Evolutionary conservation across 2,113 vertebrate species (phyloP), one percentile per base, ranked within the genome.

Genomic region (Colius striatus): DNA sequence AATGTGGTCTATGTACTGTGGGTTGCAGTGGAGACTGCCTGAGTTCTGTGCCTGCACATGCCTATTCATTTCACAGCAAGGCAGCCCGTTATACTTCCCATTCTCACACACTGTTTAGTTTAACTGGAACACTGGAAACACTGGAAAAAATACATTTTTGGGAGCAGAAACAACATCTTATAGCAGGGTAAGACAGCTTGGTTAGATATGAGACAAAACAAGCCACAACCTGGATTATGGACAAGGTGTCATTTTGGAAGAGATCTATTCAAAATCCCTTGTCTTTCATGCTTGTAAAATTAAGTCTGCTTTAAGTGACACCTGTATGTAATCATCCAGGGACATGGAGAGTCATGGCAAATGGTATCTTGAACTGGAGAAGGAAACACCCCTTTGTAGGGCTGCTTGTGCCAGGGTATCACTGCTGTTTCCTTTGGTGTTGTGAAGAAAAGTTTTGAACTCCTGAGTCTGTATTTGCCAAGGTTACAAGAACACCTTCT

Each of bases 21-120:
- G 54, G 41, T 16, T 45, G 70, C 13, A 5, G 1, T 10, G 68
- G 13, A 25, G 66, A 53, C 16, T 36, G 29, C 3, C 3, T 14
- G 19, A 0, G 4, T 54, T 47, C 21, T 23, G 27, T 2, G 1
- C 1, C 8, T 34, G 9, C 19, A 10, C 0, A 2, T 41, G 26
- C 48, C 48, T 2, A 0, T 29, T 11, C 18, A 7, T n/a, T 26
- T 34, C 36, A 10, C 16, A 23, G 36, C 32, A n/a, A 19, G 63
- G 55, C 76, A 80, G 16, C 62, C 41, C 3, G 0, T 2, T 27
- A 1, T 9, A 6, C 9, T 19, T 12, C 38, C 16, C 0, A 0
- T 32, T 29, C 38, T 66, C 32, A 29, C 1, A 1, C 16, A 2
- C 36, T 10, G 34, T 48, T 32, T 75, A 70, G 43, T n/a, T n/a